Evolutionary conservation across 2,113 vertebrate genomes (phyloP).

Genomic region (Trematocara stigmaticum): DNA sequence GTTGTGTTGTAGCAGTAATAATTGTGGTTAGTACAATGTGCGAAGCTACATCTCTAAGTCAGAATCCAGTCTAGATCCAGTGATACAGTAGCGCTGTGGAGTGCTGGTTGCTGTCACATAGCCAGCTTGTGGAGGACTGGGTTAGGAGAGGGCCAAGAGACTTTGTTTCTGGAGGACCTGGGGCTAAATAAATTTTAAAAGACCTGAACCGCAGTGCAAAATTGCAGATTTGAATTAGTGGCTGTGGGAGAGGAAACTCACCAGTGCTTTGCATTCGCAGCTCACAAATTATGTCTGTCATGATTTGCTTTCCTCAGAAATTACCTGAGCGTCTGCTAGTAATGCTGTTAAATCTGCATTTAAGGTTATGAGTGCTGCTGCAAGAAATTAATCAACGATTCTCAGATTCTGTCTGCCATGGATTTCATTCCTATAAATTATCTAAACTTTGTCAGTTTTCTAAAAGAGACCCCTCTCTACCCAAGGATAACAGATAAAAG

Average conservation of each 20-base stretch:
- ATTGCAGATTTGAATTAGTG: not conserved
- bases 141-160: not conserved
- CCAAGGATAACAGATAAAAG: fast-evolving
- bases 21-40: not conserved
- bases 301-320: not conserved
- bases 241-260: not conserved
- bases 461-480: not conserved
- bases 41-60: fast-evolving
- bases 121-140: not conserved
- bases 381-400: not conserved
- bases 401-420: not conserved
- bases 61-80: not conserved
- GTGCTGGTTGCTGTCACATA: not conserved
- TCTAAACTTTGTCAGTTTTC: not conserved
- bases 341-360: not conserved
- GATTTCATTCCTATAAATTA: not conserved
- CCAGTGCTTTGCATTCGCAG: not conserved
- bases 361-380: not conserved
- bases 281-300: not conserved
- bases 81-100: fast-evolving
- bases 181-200: not conserved
- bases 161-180: not conserved
- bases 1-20: not conserved
- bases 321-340: not conserved
- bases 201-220: not conserved